Evolutionary conservation across 2,797 vertebrate genomes (phyloP), one percentile per base, ranked within the genome.

Genomic region (Coilia nasus): DNA sequence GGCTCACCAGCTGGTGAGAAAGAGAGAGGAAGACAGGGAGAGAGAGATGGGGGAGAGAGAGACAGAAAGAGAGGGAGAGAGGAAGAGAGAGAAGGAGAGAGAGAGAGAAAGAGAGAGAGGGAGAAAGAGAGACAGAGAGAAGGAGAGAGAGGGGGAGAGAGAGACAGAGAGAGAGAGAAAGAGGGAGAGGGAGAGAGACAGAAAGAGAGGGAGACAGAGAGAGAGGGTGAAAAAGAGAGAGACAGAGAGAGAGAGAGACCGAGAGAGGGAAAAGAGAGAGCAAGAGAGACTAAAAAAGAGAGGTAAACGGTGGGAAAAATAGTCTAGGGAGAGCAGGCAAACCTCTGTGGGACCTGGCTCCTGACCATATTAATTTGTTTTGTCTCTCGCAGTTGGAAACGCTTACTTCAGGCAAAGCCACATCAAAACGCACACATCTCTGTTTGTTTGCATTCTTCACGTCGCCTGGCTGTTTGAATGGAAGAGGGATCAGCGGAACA

Each of bases 241-340:
- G 81, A 67, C 84, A 83, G 19, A 85, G 85, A 81, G 85, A 81
- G 57, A n/a, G 44, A 35, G 17, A 83, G 82, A 21, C 50, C 21
- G 59, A 83, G 59, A 31, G 86, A 78, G 57, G 62, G 23, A 56
- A 3, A 14, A n/a, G 3, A 31, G 15, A 41, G 67, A 86, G 60
- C 62, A 19, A 85, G 78, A 57, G 62, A 60, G 25, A 82, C 6
- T 59, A 86, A 88, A 59, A 75, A 84, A 88, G 86, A 90, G 82
- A 46, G 25, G n/a, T 7, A 21, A 64, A 60, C 28, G 67, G 67
- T 75, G 67, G 67, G 67, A 75, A 75, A 41, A 41, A 10, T 28
- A 25, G 1, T 46, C 12, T 12, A 23, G n/a, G 25, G 0, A 17
- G 7, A 54, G 17, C 41, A 75, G 67, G 67, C 67, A 75, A 35